Base-by-base conservation (phyloP, 2,113 vertebrate species). In the Lagopus muta region DNA sequence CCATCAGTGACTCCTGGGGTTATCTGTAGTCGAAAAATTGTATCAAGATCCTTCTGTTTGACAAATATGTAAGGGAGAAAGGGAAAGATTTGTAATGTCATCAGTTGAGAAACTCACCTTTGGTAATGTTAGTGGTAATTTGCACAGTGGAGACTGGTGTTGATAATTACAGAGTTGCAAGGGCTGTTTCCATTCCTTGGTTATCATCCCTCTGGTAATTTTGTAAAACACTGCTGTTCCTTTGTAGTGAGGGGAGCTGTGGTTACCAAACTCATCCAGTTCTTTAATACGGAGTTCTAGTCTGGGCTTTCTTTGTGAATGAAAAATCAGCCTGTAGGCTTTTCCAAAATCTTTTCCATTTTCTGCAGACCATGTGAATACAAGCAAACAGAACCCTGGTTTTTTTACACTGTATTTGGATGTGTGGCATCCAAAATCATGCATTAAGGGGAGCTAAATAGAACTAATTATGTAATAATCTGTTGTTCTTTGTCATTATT, bases 171-270 rank as follows among this genome's bases (percentile, higher is more conserved):
- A 75, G 30, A 38, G 58, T 3, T 21, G 36, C 24, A 92, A 75
- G 3, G 89, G 65, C 34, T 87, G 84, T 61, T 98, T 97, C 57
- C 93, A 95, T 22, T 67, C 91, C 92, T 94, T 94, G 43, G 89
- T 91, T 89, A 97, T 90, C 86, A 98, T 97, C 73, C 97, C 97
- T 96, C 96, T 98, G 94, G 91, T 91, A 65, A 98, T 80, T 97
- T 98, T 98, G 73, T 98, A 98, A 82, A 99, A 97, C 18, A 97
- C 57, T 54, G 91, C 96, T 2, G 97, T 97, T 50, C 98, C 99
- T 94, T 99, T 99, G 94, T 99, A 99, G 96, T 99, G 96, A 36
- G 98, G 97, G 13, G 98, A 99, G 88, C 98, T 98, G 87, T 98
- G 96, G 94, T 99, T 99, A 73, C 98, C 98, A 55, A 98, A 99